These are phyloP conservation scores for Ctenosaura bakeri DNA, from an alignment of 2,797 vertebrate species.

Conservation along the genomic window DNA sequence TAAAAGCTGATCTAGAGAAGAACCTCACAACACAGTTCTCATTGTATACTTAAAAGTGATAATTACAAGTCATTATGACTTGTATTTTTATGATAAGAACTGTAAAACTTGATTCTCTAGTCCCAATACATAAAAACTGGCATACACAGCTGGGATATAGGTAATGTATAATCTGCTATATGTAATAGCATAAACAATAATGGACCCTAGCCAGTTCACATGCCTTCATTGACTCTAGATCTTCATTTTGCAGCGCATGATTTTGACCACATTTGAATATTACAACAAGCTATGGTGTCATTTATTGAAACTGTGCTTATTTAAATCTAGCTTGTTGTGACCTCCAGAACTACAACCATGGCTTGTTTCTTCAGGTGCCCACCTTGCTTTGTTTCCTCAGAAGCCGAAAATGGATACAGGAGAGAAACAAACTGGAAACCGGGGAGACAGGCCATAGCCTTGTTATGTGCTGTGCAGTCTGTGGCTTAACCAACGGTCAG, in stretches of 20 bases:
- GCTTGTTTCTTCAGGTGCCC: too few relatives aligned
- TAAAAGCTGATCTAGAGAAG: not conserved
- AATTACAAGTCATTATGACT: not conserved
- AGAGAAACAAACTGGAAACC: too few relatives aligned
- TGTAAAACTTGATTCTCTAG: not conserved
- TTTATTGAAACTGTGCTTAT: too few relatives aligned
- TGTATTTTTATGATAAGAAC: not conserved
- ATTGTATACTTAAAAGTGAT: not conserved
- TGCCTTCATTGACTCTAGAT: not conserved
- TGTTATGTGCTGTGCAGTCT: too few relatives aligned
- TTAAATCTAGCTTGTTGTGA: too few relatives aligned
- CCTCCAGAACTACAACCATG: too few relatives aligned
- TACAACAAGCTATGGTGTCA: too few relatives aligned
- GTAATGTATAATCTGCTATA: not conserved
- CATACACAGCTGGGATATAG: not conserved
- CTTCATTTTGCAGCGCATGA: not conserved
- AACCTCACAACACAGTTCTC: not conserved
- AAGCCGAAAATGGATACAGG: too few relatives aligned
- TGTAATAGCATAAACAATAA: not conserved
- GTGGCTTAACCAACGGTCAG: too few relatives aligned
- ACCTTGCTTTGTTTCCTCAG: too few relatives aligned
- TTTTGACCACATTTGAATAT: not conserved
- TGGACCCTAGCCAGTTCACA: not conserved
- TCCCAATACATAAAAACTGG: not conserved
- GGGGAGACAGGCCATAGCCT: too few relatives aligned